Evolutionary conservation across 2,888 invertebrate species (phyloP).

Genomic region (Heliconius hortense): DNA sequence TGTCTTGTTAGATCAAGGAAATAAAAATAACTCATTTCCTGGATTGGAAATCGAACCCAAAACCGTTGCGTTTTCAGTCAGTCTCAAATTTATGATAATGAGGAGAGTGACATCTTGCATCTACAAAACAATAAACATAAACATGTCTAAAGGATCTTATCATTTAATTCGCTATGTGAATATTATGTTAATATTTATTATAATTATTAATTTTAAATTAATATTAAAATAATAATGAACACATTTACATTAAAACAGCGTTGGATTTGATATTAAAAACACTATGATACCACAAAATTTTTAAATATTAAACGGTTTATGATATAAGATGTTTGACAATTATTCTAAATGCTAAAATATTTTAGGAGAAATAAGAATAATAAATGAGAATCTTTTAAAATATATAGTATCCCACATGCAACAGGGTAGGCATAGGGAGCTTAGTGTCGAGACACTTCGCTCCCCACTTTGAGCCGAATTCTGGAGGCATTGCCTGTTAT

Average conservation of each 20-base stretch:
- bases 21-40: no score
- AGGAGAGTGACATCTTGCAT: neutral
- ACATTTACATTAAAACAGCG: neutral
- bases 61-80: no score
- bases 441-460: no score
- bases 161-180: neutral
- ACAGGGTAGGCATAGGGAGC: no score
- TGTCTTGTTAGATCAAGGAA: no score
- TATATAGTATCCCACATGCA: no score
- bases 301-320: neutral
- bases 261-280: neutral
- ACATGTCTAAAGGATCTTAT: neutral
- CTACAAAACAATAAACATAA: neutral
- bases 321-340: neutral
- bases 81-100: neutral
- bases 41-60: no score
- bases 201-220: conserved; percentile 4
- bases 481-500: no score
- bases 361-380: neutral
- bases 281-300: neutral
- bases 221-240: neutral
- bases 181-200: conserved; percentile 8
- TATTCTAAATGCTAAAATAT: neutral
- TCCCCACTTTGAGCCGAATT: no score
- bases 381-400: no score